Evolutionary conservation across 2,113 vertebrate genomes (phyloP), one percentile per base, ranked within the genome.

Genomic region (Gymnocephalus cernua): DNA sequence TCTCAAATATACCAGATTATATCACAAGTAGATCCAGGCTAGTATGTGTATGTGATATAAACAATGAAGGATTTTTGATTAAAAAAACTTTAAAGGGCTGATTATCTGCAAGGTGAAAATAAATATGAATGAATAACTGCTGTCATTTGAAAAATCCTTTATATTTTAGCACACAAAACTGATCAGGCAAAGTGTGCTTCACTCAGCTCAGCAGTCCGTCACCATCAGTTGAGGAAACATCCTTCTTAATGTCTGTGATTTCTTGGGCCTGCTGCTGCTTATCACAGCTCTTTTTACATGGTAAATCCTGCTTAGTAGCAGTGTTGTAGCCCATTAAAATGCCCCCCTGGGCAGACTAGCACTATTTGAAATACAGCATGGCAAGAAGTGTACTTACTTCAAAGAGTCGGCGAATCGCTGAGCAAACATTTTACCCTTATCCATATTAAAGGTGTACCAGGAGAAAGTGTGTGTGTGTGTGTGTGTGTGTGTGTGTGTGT

Each of bases 351-450:
- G 85, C 82, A 54, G 83, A 82, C 56, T 78, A 69, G 77, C 77
- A 57, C 80, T 53, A 59, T 74, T 50, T 92, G 85, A 92, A 92
- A 80, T 85, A 91, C 79, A 67, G 79, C 90, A 45, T 21, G 65
- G 81, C 57, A 68, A 75, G 68, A 74, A 82, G 86, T 84, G 50
- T 79, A 82, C 84, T 83, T 78, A 77, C 88, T 89, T 87, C 50
- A 90, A 91, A 91, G 89, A 85, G 18, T 76, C n/a, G 4, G 51
- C 21, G 29, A 85, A 78, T 82, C 4, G 88, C 93, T 93, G 89
- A 93, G 90, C 75, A 92, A 91, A 93, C 91, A 84, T 51, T 91
- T 91, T 89, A 53, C 41, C 73, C 85, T 91, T 85, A 82, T 93
- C 73, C 80, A 88, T 92, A 92, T 91, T 92, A 86, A 90, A 90